Conservation (phyloP, 2,113 vertebrate species). For the Amazona vittata region DNA sequence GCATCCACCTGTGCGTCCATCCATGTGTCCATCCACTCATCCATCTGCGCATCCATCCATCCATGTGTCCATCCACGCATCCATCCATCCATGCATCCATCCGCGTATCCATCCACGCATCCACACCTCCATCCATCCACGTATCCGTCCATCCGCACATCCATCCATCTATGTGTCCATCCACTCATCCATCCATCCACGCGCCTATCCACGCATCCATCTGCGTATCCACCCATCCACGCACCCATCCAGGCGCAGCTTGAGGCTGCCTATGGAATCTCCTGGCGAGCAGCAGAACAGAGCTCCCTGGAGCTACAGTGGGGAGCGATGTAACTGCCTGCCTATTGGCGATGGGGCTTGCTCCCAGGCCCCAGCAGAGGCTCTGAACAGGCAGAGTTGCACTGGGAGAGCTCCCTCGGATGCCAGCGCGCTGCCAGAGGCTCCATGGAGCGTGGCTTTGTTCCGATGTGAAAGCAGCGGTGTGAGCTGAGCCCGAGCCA, state of each 20-base stretch:
- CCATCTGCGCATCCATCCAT: too few relatives aligned
- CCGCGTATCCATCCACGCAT: too few relatives aligned
- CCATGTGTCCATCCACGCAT: too few relatives aligned
- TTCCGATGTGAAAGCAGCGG: background rate
- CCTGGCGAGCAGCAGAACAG: background rate
- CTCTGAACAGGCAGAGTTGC: background rate
- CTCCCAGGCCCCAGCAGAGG: background rate
- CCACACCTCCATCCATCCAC: too few relatives aligned
- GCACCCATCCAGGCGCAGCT: background rate
- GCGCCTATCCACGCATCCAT: background rate
- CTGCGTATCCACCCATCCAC: too few relatives aligned
- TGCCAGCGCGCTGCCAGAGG: background rate
- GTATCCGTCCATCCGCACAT: too few relatives aligned
- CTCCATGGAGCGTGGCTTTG: background rate
- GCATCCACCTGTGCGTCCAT: too few relatives aligned
- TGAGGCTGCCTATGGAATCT: background rate
- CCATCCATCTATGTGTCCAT: too few relatives aligned
- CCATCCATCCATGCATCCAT: too few relatives aligned
- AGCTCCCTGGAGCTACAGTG: background rate
- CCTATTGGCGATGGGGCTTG: background rate
- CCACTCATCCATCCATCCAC: accelerated
- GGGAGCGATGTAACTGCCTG: background rate
- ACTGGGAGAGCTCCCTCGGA: background rate
- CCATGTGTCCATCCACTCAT: too few relatives aligned
- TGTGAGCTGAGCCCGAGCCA: background rate